phyloP scores from a whole-genome alignment of 2,888 invertebrate genomes.

The Trilocha varians region DNA sequence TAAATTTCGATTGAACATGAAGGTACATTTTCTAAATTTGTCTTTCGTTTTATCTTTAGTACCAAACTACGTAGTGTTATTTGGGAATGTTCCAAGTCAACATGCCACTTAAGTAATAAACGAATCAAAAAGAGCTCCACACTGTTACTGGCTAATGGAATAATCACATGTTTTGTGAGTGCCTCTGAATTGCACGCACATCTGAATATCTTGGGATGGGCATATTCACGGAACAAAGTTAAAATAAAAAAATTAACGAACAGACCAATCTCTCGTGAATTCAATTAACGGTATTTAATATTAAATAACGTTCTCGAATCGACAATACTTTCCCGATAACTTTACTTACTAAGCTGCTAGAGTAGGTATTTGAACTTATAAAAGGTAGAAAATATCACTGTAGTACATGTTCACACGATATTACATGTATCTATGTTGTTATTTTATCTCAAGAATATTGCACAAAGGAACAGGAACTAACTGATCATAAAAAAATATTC shows the following conservation, averaged over 20 bases:
- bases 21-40: no score
- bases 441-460: background rate
- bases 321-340: no score
- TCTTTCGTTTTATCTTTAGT: no score
- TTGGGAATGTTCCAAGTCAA: background rate
- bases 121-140: background rate
- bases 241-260: no score
- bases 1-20: no score
- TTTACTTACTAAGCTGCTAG: no score
- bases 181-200: background rate
- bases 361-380: no score
- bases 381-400: no score
- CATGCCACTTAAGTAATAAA: background rate
- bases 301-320: no score
- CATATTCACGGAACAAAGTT: background rate
- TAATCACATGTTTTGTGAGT: background rate
- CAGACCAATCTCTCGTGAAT: no score
- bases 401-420: background rate
- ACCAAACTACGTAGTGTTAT: no score
- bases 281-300: no score
- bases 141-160: background rate
- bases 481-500: background rate
- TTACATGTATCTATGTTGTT: background rate
- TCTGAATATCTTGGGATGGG: background rate
- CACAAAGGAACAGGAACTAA: background rate